A percentile compares a stretch with the other conserved stretches of the same genome.
phyloP scores from a whole-genome alignment of 2,888 invertebrate species.

The Tethea ocularis region DNA sequence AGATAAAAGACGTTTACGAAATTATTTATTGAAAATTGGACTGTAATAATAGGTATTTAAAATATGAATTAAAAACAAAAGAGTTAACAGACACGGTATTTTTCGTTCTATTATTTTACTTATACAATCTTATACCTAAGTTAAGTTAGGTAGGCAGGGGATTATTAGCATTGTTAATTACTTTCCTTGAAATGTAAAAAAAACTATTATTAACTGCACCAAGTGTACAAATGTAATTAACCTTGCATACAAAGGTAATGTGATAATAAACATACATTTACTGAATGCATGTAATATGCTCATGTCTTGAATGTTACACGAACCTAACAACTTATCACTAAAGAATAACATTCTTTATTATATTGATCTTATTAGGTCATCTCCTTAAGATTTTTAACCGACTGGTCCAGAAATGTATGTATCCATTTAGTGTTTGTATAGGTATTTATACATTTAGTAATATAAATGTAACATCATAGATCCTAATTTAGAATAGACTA shows the following conservation, averaged over 20 bases:
- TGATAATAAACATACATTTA: neutral
- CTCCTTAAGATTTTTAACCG: neutral
- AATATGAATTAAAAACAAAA: too few relatives aligned
- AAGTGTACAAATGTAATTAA: neutral
- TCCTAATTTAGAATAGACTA: too few relatives aligned
- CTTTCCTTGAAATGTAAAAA: neutral
- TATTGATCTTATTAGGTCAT: neutral
- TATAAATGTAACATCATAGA: too few relatives aligned
- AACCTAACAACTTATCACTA: neutral
- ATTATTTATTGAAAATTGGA: too few relatives aligned
- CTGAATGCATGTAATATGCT: conserved; percentile 6
- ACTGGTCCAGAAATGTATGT: too few relatives aligned
- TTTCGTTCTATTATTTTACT: too few relatives aligned
- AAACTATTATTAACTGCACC: neutral
- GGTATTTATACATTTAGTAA: too few relatives aligned
- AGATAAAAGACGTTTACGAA: too few relatives aligned
- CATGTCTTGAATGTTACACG: neutral
- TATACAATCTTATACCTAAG: too few relatives aligned
- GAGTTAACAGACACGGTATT: too few relatives aligned
- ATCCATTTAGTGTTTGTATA: too few relatives aligned
- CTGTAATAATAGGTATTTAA: too few relatives aligned
- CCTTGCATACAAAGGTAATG: neutral
- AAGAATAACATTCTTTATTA: neutral
- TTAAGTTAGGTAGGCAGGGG: conserved; percentile 5
- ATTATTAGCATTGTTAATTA: conserved; percentile 16